phyloP scores from a whole-genome alignment of 2,797 vertebrate species.

The Schizopygopsis pylzovi region DNA sequence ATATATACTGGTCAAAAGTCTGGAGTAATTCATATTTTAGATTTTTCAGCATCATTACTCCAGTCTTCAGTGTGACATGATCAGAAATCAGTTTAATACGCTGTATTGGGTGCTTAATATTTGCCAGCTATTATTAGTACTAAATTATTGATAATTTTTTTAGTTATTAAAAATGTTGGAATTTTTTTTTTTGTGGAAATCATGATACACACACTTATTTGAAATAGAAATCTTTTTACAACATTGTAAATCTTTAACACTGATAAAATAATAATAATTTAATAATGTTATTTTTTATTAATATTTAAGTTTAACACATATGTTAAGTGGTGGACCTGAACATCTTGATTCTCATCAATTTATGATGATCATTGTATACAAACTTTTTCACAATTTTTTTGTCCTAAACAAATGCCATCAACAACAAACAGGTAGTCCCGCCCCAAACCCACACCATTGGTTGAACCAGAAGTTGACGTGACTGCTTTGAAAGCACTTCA shows the following conservation, averaged over 20 bases:
- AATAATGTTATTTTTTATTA: background rate
- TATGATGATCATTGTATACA: too few relatives aligned
- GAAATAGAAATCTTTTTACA: background rate
- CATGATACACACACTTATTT: background rate
- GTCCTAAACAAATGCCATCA: background rate
- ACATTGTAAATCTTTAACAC: background rate
- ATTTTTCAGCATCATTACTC: background rate
- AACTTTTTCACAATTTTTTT: background rate
- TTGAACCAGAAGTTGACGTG: background rate
- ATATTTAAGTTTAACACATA: background rate
- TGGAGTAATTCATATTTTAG: background rate
- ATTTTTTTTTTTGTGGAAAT: too few relatives aligned
- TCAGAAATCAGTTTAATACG: background rate
- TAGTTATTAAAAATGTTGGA: too few relatives aligned
- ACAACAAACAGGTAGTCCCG: background rate
- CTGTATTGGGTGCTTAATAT: background rate
- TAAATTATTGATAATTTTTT: too few relatives aligned
- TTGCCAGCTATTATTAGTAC: too few relatives aligned
- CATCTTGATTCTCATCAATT: background rate
- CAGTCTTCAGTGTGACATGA: background rate
- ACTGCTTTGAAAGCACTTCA: constrained; percentile 9
- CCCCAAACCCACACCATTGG: background rate
- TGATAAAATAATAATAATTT: too few relatives aligned
- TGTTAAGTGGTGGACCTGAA: background rate
- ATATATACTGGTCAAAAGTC: background rate